These are phyloP conservation scores for Wasmannia auropunctata DNA, from an alignment of 1,140 invertebrate species.

Conservation along the genomic window DNA sequence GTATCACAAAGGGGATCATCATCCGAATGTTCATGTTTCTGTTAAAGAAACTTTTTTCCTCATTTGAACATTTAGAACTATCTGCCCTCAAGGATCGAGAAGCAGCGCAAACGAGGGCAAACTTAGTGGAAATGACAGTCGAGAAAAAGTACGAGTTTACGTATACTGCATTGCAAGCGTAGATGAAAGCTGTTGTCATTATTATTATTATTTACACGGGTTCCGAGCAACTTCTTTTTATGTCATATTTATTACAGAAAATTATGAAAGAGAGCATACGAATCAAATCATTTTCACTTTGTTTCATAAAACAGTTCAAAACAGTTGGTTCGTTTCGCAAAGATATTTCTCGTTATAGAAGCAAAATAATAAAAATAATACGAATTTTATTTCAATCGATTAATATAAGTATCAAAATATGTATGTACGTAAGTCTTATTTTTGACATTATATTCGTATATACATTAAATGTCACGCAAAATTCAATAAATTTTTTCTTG, in stretches of 20 bases:
- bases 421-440: neutral
- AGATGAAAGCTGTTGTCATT: neutral
- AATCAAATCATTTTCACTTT: conserved; percentile 8
- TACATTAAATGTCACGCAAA: neutral
- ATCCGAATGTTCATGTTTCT: neutral
- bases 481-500: neutral
- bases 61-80: conserved; percentile 25
- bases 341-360: neutral
- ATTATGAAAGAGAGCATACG: neutral
- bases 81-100: neutral
- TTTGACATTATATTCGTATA: neutral
- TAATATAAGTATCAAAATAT: neutral
- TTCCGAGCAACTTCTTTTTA: neutral
- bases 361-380: neutral
- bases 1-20: neutral
- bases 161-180: neutral
- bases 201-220: conserved; percentile 21
- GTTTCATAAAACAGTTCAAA: neutral
- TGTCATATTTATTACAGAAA: conserved; percentile 15
- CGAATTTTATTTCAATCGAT: neutral
- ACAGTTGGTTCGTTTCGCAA: neutral
- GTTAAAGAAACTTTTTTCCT: conserved; percentile 11
- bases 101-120: neutral
- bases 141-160: neutral
- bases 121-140: conserved; percentile 21